A percentile compares a stretch with the other conserved stretches of the same genome.
These are phyloP conservation scores for Arenaria interpres DNA, from an alignment of 2,113 vertebrate species.

Conservation along the genomic window DNA sequence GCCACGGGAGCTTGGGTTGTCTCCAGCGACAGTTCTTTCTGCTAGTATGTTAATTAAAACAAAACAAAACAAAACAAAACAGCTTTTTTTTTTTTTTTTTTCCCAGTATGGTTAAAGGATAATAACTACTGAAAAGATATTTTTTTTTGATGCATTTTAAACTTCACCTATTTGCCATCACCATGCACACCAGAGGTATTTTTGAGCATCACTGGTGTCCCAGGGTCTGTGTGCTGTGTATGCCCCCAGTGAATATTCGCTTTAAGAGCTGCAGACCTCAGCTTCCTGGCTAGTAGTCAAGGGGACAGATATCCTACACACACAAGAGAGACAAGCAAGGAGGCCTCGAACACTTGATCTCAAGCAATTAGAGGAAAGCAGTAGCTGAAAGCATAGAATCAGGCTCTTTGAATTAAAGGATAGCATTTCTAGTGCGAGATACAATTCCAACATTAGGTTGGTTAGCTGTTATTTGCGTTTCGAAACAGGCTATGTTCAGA, in stretches of 20 bases:
- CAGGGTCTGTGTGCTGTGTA: not conserved
- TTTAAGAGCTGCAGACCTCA: not conserved
- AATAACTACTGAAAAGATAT: not conserved
- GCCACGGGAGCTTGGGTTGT: not conserved
- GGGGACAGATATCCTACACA: not conserved
- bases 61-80: not conserved
- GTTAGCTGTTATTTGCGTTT: not conserved
- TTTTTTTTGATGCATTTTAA: not conserved
- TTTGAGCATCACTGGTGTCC: not conserved
- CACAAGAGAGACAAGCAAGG: not conserved
- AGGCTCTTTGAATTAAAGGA: not conserved
- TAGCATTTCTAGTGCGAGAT: not conserved
- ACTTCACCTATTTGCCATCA: not conserved
- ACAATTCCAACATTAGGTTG: not conserved
- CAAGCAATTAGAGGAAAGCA: constrained; percentile 5
- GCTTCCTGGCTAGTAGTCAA: not conserved
- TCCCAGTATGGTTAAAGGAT: not conserved
- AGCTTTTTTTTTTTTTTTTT: rapidly evolving
- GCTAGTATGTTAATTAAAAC: not conserved
- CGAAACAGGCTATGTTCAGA: not conserved
- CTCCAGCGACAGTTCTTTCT: not conserved
- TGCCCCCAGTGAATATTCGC: not conserved
- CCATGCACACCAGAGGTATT: not conserved
- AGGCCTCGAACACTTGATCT: not conserved
- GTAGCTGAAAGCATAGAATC: not conserved